Evolutionary conservation across 2,797 vertebrate genomes (phyloP).

Genomic region (Picus viridis): DNA sequence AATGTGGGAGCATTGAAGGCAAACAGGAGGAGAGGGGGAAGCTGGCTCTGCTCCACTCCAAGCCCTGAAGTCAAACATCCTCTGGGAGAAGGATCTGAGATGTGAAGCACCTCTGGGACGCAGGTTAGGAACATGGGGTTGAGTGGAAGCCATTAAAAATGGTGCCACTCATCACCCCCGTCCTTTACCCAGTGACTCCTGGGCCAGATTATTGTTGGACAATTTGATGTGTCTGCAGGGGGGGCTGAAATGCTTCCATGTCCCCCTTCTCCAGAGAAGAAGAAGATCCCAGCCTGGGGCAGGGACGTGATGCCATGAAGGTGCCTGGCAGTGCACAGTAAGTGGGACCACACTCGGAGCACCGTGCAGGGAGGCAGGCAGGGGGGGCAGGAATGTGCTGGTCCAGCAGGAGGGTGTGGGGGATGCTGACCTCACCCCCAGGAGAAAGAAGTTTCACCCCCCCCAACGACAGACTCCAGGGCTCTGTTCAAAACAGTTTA

Average conservation of each 20-base stretch:
- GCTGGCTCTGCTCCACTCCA: fast-evolving
- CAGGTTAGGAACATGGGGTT: fast-evolving
- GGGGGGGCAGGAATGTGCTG: fast-evolving
- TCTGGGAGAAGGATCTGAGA: neutral
- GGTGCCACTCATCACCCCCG: neutral
- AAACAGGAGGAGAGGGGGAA: fast-evolving
- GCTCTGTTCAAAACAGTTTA: slow-evolving; percentile 94
- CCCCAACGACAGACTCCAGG: slow-evolving; percentile 67
- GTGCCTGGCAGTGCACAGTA: fast-evolving
- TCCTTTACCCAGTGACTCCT: fast-evolving
- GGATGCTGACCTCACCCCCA: fast-evolving
- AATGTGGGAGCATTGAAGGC: too few relatives aligned
- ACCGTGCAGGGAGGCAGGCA: fast-evolving
- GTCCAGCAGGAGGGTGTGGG: neutral
- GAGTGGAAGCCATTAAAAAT: neutral
- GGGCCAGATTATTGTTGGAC: fast-evolving
- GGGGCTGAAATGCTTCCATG: neutral
- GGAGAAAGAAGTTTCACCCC: fast-evolving
- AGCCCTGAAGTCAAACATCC: neutral
- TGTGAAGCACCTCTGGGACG: fast-evolving
- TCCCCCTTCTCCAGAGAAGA: neutral
- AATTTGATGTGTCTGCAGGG: fast-evolving
- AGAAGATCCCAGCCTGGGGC: neutral
- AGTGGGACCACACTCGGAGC: fast-evolving
- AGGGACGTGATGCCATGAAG: neutral